These are phyloP conservation scores for Spisula subtruncata DNA, from an alignment of 2,888 invertebrate genomes.

Conservation along the genomic window DNA sequence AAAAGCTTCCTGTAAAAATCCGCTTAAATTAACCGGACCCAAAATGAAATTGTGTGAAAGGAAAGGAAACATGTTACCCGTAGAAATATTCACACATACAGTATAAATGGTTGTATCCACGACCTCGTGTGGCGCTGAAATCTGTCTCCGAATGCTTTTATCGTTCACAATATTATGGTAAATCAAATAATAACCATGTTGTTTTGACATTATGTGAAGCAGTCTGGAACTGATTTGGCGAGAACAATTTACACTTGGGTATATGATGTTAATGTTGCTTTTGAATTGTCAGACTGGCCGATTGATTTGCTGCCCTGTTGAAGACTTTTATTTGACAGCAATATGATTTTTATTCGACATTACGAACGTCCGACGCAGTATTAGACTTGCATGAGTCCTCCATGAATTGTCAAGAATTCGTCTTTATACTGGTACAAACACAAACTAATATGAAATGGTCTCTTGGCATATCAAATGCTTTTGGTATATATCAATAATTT, in stretches of 20 bases:
- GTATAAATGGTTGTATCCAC: too few species aligned
- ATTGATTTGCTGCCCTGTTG: constrained; percentile 3
- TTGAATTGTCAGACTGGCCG: not conserved
- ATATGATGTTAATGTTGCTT: not conserved
- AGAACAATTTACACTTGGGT: not conserved
- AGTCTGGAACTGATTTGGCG: not conserved
- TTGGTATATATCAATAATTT: not conserved
- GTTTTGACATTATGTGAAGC: not conserved
- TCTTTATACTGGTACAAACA: not conserved
- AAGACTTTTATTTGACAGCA: not conserved
- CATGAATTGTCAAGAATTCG: too few species aligned
- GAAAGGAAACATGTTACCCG: too few species aligned
- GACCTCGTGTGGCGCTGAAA: too few species aligned
- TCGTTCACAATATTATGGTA: too few species aligned
- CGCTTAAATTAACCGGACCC: too few species aligned
- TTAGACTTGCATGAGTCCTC: not conserved
- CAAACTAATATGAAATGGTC: too few species aligned
- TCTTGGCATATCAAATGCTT: not conserved
- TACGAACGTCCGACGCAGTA: not conserved
- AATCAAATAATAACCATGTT: too few species aligned
- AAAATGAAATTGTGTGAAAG: too few species aligned
- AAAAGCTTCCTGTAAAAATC: too few species aligned
- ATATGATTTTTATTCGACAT: not conserved
- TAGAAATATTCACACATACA: too few species aligned
- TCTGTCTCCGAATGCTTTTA: too few species aligned